Base-by-base conservation (phyloP, 2,113 vertebrate genomes). In the Ellobius talpinus region DNA sequence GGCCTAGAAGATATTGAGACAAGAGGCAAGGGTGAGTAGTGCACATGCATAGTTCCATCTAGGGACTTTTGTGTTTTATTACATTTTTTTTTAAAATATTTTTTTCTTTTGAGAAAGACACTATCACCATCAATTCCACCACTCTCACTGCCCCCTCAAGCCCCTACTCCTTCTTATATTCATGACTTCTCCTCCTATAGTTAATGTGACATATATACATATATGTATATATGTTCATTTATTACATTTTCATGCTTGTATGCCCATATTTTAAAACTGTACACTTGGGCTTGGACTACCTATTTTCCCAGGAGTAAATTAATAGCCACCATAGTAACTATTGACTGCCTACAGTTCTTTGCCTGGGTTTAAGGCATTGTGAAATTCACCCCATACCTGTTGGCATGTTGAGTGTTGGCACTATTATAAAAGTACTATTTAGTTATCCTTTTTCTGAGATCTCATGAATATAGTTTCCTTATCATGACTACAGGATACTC, bases 31-130 rank as follows among this genome's bases (percentile, higher is more conserved):
- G 0, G 4, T 3, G 23, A 45, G 12, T 36, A 12, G 33, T 0
- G 5, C 0, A 16, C 2, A 7, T 26, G 17, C 39, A 19, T 5
- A 23, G 10, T 10, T 36, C 8, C 10, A 55, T 3, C 39, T 9
- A 23, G 39, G 31, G 9, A n/a, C 2, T 50, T 70, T 92, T 33
- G 23, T 14, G 23, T 11, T 12, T n/a, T 81, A 4, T 58, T 82
- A 3, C 33, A 24, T 61, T 39, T 26, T 65, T 4, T 19, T 65
- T 65, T 85, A 19, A 78, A 45, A 10, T 65, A 45, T 42, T 5
- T 42, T 81, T 55, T 81, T 23, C 33, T 36, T 39, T 61, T 39
- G 36, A 39, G 23, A 61, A 82, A 21, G 24, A 39, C 13, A 26
- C 36, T 61, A 82, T 61, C 39, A 58, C 3, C 12, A 14, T 39